Percentiles rank a stretch among this genome's conserved stretches.
These are phyloP conservation scores for Cyclina sinensis DNA, from an alignment of 1,140 invertebrate species.

Conservation along the genomic window DNA sequence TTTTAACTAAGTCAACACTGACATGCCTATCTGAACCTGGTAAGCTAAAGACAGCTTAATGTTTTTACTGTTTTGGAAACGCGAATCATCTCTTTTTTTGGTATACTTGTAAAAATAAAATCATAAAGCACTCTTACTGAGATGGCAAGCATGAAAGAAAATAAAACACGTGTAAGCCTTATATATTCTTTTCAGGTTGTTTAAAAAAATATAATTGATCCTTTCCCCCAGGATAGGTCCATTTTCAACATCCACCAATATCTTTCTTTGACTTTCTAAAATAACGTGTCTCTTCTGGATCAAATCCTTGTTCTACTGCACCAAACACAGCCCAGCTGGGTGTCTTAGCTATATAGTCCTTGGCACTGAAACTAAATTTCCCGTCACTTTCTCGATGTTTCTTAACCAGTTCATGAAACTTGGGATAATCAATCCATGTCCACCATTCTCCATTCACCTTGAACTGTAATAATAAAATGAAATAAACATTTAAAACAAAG, in stretches of 20 bases:
- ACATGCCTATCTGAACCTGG: too few species aligned
- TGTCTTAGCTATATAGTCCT: conserved; percentile 89
- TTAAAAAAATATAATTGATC: too few species aligned
- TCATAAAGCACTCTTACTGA: too few species aligned
- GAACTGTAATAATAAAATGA: conserved; percentile 86
- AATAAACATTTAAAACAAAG: too few species aligned
- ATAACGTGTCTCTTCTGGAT: conserved; percentile 89
- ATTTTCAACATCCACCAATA: conserved; percentile 73
- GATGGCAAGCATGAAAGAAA: too few species aligned
- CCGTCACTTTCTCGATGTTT: conserved; percentile 85
- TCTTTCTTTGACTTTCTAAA: conserved; percentile 87
- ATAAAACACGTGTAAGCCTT: too few species aligned
- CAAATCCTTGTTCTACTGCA: conserved; percentile 89
- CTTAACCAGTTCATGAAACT: conserved; percentile 88
- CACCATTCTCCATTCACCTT: conserved; percentile 88
- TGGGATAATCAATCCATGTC: conserved; percentile 90
- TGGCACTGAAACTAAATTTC: conserved; percentile 87
- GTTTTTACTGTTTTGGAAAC: too few species aligned
- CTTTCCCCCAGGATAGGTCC: neutral
- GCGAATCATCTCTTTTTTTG: too few species aligned
- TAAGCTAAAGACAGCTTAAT: too few species aligned
- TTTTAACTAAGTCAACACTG: too few species aligned
- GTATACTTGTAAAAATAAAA: too few species aligned
- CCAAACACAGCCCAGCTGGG: conserved; percentile 90
- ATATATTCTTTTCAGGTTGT: too few species aligned